These are phyloP conservation scores for Cerastis rubricosa DNA, from an alignment of 2,888 invertebrate genomes.

Conservation along the genomic window DNA sequence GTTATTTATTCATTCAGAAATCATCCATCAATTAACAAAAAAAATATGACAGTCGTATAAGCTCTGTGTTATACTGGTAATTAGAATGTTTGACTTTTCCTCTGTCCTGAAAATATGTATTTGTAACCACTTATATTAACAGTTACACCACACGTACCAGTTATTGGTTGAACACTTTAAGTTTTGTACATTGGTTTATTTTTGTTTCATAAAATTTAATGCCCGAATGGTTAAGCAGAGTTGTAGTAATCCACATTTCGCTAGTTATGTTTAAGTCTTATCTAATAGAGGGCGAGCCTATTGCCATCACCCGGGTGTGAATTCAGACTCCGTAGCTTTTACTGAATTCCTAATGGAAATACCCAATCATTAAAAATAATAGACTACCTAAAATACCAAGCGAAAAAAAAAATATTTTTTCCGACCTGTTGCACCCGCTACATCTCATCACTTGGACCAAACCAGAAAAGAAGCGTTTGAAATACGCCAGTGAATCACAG, in stretches of 20 bases:
- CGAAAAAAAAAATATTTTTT: not conserved
- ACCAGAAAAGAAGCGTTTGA: conserved; percentile 80
- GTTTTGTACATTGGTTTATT: too few relatives aligned
- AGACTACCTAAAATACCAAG: not conserved
- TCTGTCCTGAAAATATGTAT: not conserved
- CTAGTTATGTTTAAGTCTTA: not conserved
- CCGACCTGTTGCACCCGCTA: conserved; percentile 38
- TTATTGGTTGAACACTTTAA: too few relatives aligned
- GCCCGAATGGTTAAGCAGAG: not conserved
- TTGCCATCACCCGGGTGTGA: not conserved
- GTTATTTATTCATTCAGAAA: not conserved
- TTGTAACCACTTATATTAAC: too few relatives aligned
- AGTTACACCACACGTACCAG: too few relatives aligned
- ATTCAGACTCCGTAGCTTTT: not conserved
- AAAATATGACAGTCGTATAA: not conserved
- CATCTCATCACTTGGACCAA: conserved; percentile 61
- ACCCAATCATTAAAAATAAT: not conserved
- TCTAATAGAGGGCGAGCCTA: not conserved
- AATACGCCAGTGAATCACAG: conserved; percentile 87
- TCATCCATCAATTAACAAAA: not conserved
- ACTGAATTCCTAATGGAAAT: not conserved
- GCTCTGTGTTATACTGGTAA: not conserved
- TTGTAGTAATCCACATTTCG: not conserved
- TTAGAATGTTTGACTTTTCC: not conserved
- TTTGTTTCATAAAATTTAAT: not conserved